Conservation (phyloP, 2,888 invertebrate species). For the Andrena camellia region DNA sequence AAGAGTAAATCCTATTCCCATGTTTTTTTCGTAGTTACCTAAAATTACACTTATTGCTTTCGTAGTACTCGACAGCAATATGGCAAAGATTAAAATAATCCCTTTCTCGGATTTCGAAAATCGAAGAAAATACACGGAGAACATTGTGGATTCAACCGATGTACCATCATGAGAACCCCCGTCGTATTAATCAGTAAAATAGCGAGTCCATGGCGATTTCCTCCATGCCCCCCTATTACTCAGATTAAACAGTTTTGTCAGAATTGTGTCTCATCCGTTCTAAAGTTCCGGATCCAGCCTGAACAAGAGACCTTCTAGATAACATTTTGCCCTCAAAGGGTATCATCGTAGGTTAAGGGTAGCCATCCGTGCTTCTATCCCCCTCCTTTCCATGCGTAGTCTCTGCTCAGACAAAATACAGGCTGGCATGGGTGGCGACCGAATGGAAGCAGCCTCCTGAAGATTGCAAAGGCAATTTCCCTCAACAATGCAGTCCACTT, state of each 20-base stretch:
- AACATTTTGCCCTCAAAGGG: constrained; percentile 43
- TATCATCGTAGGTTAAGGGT: constrained; percentile 45
- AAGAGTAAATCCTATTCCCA: too few species aligned
- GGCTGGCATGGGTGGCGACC: constrained; percentile 24
- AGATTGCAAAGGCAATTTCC: constrained; percentile 72
- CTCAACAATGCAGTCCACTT: constrained; percentile 64
- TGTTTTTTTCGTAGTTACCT: too few species aligned
- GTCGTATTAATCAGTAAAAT: constrained; percentile 2
- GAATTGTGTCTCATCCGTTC: constrained; percentile 29
- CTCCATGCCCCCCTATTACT: not conserved
- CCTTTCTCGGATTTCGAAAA: too few species aligned
- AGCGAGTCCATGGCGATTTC: not conserved
- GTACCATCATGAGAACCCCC: not conserved
- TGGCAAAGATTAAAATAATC: too few species aligned
- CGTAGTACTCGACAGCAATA: too few species aligned
- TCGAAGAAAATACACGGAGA: too few species aligned
- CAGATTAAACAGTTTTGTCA: constrained; percentile 29
- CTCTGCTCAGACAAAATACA: constrained; percentile 31
- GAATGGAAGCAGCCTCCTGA: constrained; percentile 64
- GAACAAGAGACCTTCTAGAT: constrained; percentile 47
- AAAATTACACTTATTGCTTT: too few species aligned
- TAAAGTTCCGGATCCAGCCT: constrained; percentile 14
- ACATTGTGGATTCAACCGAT: too few species aligned
- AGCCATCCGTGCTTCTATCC: constrained; percentile 17
- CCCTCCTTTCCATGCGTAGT: constrained; percentile 13